These are phyloP conservation scores for Aegypius monachus DNA, from an alignment of 2,113 vertebrate genomes.

Conservation along the genomic window DNA sequence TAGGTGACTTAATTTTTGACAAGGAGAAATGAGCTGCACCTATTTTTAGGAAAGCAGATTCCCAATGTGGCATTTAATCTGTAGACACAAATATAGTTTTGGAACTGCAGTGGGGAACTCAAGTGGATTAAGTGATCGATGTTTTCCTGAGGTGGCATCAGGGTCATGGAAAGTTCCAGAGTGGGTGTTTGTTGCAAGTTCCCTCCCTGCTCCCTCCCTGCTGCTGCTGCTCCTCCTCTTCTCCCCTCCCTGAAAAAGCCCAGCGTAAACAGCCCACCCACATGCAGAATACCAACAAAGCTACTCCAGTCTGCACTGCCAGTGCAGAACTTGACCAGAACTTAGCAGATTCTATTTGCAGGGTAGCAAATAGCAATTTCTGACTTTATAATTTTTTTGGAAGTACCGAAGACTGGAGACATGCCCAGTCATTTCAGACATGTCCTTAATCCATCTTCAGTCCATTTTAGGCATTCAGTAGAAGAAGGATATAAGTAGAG, in stretches of 20 bases:
- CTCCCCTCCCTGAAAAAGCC: background rate
- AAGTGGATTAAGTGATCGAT: background rate
- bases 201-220: background rate
- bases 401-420: background rate
- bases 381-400: background rate
- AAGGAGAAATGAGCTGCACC: background rate
- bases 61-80: background rate
- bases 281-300: background rate
- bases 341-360: background rate
- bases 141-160: background rate
- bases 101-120: background rate
- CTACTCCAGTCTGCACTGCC: background rate
- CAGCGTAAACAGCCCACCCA: background rate
- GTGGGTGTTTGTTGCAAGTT: background rate
- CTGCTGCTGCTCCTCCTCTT: background rate
- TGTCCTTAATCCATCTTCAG: background rate
- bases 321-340: background rate
- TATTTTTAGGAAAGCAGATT: background rate
- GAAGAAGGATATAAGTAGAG: constrained; percentile 54
- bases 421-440: constrained; percentile 20
- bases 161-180: constrained; percentile 47
- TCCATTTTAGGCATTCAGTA: constrained; percentile 34
- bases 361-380: background rate
- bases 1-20: background rate
- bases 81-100: background rate